phyloP scores from a whole-genome alignment of 2,888 invertebrate genomes.

The Drosophila planitibia region DNA sequence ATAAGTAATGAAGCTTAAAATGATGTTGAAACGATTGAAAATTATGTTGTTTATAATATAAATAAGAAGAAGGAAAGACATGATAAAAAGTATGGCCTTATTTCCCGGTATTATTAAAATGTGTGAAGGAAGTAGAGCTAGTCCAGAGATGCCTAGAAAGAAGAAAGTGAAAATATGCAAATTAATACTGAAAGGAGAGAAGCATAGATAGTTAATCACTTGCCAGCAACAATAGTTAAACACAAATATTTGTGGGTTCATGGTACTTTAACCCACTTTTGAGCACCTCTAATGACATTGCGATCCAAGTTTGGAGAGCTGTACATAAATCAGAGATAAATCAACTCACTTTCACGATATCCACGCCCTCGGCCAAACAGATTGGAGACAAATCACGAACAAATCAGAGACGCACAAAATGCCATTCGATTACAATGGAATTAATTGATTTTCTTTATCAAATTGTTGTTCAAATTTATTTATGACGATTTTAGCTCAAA shows the following conservation, averaged over 20 bases:
- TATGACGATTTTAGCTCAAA: constrained; percentile 69
- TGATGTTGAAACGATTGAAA: not conserved
- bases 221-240: not conserved
- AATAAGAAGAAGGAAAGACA: not conserved
- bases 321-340: constrained; percentile 29
- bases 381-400: constrained; percentile 26
- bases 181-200: not conserved
- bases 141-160: not conserved
- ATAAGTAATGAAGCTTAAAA: not conserved
- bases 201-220: not conserved
- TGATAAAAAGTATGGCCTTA: not conserved
- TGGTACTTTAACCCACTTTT: constrained; percentile 15
- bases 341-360: constrained; percentile 36
- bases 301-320: constrained; percentile 11
- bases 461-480: constrained; percentile 55
- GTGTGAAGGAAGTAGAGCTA: not conserved
- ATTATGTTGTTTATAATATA: not conserved
- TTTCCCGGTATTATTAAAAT: not conserved
- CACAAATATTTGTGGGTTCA: not conserved
- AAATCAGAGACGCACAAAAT: constrained; percentile 25
- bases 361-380: constrained; percentile 28
- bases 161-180: not conserved
- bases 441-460: constrained; percentile 67
- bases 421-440: constrained; percentile 58
- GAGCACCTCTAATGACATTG: constrained; percentile 12